These are phyloP conservation scores for Phrynocephalus guinanensis DNA, from an alignment of 2,797 vertebrate species.

Conservation along the genomic window DNA sequence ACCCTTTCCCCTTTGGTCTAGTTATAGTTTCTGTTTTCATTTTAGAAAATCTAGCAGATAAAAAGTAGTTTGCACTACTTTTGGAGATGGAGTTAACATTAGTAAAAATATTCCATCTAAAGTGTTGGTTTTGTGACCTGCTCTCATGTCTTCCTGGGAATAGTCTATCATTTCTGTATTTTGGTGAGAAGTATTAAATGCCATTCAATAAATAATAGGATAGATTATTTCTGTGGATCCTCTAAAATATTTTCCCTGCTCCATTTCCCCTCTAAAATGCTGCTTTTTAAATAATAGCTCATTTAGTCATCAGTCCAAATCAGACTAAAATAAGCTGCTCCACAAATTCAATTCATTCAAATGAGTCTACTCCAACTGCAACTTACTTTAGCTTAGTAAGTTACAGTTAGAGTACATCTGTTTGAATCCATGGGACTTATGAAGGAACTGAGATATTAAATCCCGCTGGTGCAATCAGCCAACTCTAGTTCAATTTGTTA, in stretches of 20 bases:
- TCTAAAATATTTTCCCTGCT: not conserved
- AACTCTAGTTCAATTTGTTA: too few species aligned
- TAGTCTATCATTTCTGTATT: not conserved
- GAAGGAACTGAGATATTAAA: too few species aligned
- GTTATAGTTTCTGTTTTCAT: slow-evolving; percentile 9
- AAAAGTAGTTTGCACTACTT: not conserved
- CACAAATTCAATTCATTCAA: too few species aligned
- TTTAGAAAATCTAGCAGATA: slow-evolving; percentile 22
- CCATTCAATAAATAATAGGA: not conserved
- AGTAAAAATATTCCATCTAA: not conserved
- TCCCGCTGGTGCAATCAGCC: too few species aligned
- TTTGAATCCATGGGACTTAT: too few species aligned
- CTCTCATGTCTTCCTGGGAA: not conserved
- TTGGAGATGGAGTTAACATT: not conserved
- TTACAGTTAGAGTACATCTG: too few species aligned
- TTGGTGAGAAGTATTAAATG: not conserved
- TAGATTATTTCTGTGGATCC: not conserved
- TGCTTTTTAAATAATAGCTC: not conserved
- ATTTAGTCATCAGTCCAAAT: not conserved
- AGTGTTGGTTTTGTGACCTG: not conserved
- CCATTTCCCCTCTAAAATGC: not conserved
- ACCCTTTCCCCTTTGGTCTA: not conserved
- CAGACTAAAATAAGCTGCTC: not conserved
- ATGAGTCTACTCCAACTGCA: too few species aligned
- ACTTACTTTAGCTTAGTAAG: too few species aligned